phyloP scores from a whole-genome alignment of 2,797 vertebrate species.

The Acestrorhynchus altus region DNA sequence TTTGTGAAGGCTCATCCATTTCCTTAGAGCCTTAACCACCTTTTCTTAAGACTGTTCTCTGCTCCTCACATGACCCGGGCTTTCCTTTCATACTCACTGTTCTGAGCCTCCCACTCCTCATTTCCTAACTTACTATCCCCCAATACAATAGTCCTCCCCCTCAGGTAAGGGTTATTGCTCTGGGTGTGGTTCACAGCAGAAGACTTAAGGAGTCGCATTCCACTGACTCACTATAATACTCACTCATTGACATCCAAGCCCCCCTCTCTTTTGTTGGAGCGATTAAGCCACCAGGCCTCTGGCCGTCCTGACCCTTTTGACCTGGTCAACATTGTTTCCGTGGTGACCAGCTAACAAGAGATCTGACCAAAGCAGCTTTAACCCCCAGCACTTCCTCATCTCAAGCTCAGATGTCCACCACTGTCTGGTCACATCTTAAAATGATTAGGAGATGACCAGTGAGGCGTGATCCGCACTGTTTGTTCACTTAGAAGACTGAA shows the following conservation, averaged over 20 bases:
- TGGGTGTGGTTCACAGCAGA: slow-evolving; percentile 52
- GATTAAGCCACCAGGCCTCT: slow-evolving; percentile 77
- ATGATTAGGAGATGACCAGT: background rate
- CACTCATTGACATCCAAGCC: slow-evolving; percentile 48
- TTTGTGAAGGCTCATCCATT: slow-evolving; percentile 45
- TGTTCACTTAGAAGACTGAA: background rate
- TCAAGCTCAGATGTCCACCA: slow-evolving; percentile 12
- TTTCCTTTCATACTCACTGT: slow-evolving; percentile 36
- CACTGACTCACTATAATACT: slow-evolving; percentile 52
- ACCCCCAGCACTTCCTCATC: slow-evolving; percentile 56
- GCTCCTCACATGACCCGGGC: slow-evolving; percentile 45
- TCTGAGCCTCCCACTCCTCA: slow-evolving; percentile 47
- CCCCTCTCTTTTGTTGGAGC: slow-evolving; percentile 63
- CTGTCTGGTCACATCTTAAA: slow-evolving; percentile 33
- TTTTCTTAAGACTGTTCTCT: slow-evolving; percentile 22
- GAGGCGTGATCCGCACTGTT: background rate
- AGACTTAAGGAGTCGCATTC: slow-evolving; percentile 55
- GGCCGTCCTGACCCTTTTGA: slow-evolving; percentile 70
- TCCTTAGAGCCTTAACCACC: slow-evolving; percentile 39
- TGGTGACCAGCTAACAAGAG: slow-evolving; percentile 73
- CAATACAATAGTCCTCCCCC: slow-evolving; percentile 47
- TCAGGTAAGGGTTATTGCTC: slow-evolving; percentile 59
- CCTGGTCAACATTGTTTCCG: slow-evolving; percentile 76
- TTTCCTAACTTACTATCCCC: slow-evolving; percentile 51
- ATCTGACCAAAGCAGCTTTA: slow-evolving; percentile 66